phyloP scores from a whole-genome alignment of 2,113 vertebrate species.

The Neotragus moschatus region DNA sequence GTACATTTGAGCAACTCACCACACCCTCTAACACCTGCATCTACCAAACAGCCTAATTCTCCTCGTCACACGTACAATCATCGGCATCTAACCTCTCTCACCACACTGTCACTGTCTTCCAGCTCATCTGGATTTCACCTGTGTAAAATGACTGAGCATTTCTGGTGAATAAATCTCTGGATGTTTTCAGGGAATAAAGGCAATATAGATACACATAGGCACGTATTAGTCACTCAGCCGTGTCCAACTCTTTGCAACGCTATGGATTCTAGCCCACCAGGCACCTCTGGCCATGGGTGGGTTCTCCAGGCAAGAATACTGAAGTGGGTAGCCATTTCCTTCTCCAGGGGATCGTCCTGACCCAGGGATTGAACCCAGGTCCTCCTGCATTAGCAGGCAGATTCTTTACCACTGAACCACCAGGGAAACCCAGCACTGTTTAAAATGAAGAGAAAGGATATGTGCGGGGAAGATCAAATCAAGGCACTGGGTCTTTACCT shows the following conservation, averaged over 20 bases:
- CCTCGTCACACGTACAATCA: no score
- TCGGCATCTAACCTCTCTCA: neutral
- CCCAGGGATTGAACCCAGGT: neutral
- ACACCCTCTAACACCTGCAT: neutral
- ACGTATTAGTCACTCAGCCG: fast-evolving
- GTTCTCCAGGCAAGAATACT: neutral
- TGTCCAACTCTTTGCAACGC: neutral
- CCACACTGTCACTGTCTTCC: neutral
- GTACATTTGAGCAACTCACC: neutral
- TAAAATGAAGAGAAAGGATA: neutral
- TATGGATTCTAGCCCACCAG: neutral
- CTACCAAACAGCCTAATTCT: neutral
- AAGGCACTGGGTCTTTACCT: neutral
- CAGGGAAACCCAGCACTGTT: neutral
- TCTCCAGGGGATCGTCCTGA: neutral
- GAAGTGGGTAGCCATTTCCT: neutral
- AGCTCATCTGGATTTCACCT: neutral
- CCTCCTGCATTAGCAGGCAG: neutral
- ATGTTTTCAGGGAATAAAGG: neutral
- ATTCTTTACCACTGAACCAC: neutral
- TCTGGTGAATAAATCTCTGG: neutral
- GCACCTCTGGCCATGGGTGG: neutral
- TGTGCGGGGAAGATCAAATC: neutral
- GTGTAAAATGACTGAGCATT: neutral
- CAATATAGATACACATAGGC: neutral